Evolutionary conservation across 2,797 vertebrate genomes (phyloP), one percentile per base, ranked within the genome.

Genomic region (Melanotaenia trifasciata): DNA sequence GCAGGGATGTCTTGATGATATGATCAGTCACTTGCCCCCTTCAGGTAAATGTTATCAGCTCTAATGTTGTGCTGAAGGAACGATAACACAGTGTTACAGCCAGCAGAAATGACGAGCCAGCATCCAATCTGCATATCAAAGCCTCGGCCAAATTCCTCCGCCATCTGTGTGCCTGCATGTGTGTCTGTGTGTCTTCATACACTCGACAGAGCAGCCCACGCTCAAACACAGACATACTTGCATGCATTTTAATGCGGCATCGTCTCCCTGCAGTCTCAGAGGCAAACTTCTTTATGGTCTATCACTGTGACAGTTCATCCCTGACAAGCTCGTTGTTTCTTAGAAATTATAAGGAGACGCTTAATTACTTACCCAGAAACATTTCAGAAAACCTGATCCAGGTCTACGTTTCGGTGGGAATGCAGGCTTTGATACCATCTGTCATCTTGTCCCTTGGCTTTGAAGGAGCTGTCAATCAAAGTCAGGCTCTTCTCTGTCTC

Each of bases 71-170:
- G 83, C 84, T 80, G 81, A 79, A 82, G 76, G 79, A 84, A 78
- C 30, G 86, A 90, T 91, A 91, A 89, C 84, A 50, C 74, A 58
- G 81, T 50, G 80, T 74, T 72, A 85, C 81, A 87, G 88, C 89
- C 88, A 84, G 85, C 76, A 86, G 80, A 87, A 82, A 90, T 81
- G 85, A 90, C 87, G 80, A 83, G 83, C 86, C 85, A 76, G 84
- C 83, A 71, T 81, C 83, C 76, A 81, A 92, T 93, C 87, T 92
- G 83, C 89, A 93, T 92, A 90, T 92, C 91, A 93, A 93, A 93
- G 90, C 86, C 74, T 73, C 45, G 20, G 66, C 83, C 77, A 84
- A 89, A 90, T 90, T 91, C 89, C 86, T 84, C 74, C 76, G 75
- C 86, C 89, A 89, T 91, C 87, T 91, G 84, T 71, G 83, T 84